Evolutionary conservation across 2,888 invertebrate genomes (phyloP), one percentile per base, ranked within the genome.

Genomic region (Arrhopalites spinosus): DNA sequence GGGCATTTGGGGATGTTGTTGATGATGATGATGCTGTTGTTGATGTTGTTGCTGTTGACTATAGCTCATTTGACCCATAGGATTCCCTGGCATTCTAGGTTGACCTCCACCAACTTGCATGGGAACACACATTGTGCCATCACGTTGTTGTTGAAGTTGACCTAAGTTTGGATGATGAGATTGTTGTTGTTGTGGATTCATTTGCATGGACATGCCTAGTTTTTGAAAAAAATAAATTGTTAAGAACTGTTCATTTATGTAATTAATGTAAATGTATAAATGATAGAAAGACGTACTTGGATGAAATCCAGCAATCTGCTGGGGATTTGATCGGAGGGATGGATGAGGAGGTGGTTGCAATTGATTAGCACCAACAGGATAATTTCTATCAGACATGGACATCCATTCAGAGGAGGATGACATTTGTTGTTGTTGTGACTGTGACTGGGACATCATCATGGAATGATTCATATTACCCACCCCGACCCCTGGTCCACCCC

Each of bases 351-450:
- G 77, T 47, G 68, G 72, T 63, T 74, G 77, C 25, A 75, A 78
- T 45, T 77, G 79, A 59, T 71, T 70, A 70, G 61, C 77, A 61
- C 53, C 68, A 50, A 71, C 72, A 20, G 66, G 72, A 15, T 66
- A 36, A 61, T 36, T 69, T 69, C 75, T 75, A 53, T 77, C 76
- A 17, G 64, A 59, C 77, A 72, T 68, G 11, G 29, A 67, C 75
- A 75, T 75, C 77, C 77, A 77, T 45, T 77, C 79, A 63, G 73
- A 76, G n/a, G 74, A 29, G 20, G 75, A 30, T n/a, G 71, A 71
- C 61, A 76, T 75, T 63, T 74, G 73, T 56, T 75, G 79, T 66
- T 76, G 72, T 47, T 56, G 59, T 30, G 67, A 43, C 50, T 70
- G 70, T 36, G 72, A 13, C 25, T 23, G 25, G 43, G 43, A 56